Base-by-base conservation (phyloP, 2,888 invertebrate genomes). In the Spilosoma lubricipeda region DNA sequence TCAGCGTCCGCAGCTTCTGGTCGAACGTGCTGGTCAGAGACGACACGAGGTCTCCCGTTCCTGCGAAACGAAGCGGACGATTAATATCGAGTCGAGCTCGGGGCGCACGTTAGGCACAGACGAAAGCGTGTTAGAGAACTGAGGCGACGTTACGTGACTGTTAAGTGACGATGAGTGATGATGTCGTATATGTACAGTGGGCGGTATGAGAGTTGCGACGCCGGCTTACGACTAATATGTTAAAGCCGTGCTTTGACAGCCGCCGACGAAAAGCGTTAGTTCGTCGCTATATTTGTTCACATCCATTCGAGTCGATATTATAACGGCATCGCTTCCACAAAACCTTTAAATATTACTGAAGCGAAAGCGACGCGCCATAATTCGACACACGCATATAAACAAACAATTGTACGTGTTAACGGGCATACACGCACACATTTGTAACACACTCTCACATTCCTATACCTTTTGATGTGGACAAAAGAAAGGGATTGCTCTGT, bases 21-120 rank as follows among this genome's bases (percentile, higher is more conserved):
- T 98, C 98, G 93, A 98, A 97, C 77, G 98, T 97, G 89, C 97
- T 98, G 85, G 98, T 98, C 90, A 98, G 97, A 86, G 97, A 97
- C 82, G 97, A 97, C 90, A 98, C 97, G 93, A 98, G 96, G 86
- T 98, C 97, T 95, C 98, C 98, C 90, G 98, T 97, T 92, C 98
- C 98, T 98, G 95, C 74, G 96, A 96, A 90, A 92, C 79, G 65
- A 67, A 71, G 18, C 27, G 66, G 3, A 52, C n/a, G 56, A 75
- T 89, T 77, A 90, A 83, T 39, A 27, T 68, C 64, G 73, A 52
- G 85, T 45, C 79, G 70, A 23, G 39, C 45, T 69, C 20, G 63
- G 33, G 13, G 74, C 59, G 74, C 15, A 72, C 27, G 74, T 70
- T 86, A 80, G 82, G 79, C 82, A 85, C 87, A 87, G 80, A 90